phyloP scores from a whole-genome alignment of 2,888 invertebrate genomes.

The Agrotis ipsilon region DNA sequence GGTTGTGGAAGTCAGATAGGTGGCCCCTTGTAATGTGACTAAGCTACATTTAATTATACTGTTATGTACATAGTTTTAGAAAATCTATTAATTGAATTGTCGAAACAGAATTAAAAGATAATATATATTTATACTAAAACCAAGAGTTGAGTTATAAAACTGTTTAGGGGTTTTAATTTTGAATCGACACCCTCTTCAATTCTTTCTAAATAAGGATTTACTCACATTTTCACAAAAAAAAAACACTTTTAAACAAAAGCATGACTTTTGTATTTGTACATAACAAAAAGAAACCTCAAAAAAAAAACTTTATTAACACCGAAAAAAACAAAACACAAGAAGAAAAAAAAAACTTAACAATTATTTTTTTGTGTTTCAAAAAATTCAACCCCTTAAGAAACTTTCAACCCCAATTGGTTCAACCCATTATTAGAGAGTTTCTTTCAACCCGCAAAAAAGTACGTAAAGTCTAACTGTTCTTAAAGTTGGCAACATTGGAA shows the following conservation, averaged over 20 bases:
- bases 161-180: background rate
- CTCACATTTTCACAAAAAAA: background rate
- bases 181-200: background rate
- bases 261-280: conserved; percentile 26
- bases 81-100: too few species aligned
- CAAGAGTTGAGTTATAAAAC: background rate
- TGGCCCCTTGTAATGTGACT: too few species aligned
- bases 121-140: background rate
- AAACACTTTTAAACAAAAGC: background rate
- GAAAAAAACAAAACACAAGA: conserved; percentile 8
- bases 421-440: conserved; percentile 57
- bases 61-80: too few species aligned
- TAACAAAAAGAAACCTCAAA: background rate
- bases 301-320: background rate
- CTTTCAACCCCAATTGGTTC: conserved; percentile 50
- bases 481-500: conserved; percentile 54
- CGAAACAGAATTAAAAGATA: too few species aligned
- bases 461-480: conserved; percentile 24
- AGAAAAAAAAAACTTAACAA: conserved; percentile 42
- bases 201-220: background rate
- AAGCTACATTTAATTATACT: too few species aligned
- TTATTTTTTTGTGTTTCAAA: conserved; percentile 21
- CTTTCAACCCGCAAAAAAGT: conserved; percentile 55
- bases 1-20: too few species aligned
- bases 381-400: conserved; percentile 48